Evolutionary conservation across 2,113 vertebrate species (phyloP), one percentile per base, ranked within the genome.

Genomic region (Vulpes lagopus): DNA sequence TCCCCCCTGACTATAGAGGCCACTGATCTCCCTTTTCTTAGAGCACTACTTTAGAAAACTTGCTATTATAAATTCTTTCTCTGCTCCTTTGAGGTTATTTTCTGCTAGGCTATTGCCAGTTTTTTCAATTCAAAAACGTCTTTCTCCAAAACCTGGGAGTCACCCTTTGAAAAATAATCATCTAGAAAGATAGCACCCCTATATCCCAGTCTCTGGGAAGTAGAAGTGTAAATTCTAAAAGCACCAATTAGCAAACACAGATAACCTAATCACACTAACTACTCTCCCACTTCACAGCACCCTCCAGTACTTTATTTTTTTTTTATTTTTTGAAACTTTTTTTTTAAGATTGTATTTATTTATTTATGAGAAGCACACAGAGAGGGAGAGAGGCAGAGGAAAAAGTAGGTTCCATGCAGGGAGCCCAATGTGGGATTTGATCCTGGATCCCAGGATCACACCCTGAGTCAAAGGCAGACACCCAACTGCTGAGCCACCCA

Each of bases 231-330:
- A 4, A 1, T 51, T 59, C 30, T 15, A 32, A 15, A 30, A 30
- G 11, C 57, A 65, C 7, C 11, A 20, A 6, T 65, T 32, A 62
- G 15, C 38, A 53, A 65, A 49, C 19, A 53, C 62, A 81, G 5
- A 32, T 5, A 2, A 0, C 30, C 6, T 43, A 12, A 10, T 38
- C 12, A 15, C 19, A 32, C 6, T n/a, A 14, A 25, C 43, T 14
- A 11, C 51, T 30, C 6, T 7, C 20, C 32, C 5, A n/a, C 5
- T 4, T 23, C 8, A 8, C 14, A 22, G 5, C 2, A 0, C 16
- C n/a, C 62, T 73, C 15, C 2, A 73, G 19, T 43, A 55, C 9
- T 32, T 76, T 65, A 78, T 43, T 43, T 43, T 43, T 43, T 43
- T 43, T 43, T 5, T 5, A 43, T 43, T 43, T 43, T 43, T 43